Evolutionary conservation across 2,888 invertebrate genomes (phyloP).

Genomic region (Pterostichus madidus): DNA sequence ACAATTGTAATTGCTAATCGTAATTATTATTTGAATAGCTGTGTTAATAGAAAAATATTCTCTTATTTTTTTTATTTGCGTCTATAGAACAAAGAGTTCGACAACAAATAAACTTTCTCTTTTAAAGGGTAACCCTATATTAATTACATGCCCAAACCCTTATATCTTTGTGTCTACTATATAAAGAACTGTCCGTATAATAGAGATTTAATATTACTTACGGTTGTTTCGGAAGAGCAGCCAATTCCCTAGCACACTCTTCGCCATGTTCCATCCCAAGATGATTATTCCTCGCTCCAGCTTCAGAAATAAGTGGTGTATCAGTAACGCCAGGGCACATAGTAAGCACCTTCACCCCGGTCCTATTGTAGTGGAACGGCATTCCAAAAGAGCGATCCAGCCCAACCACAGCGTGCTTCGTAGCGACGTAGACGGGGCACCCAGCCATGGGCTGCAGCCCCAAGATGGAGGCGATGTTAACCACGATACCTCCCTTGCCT

Average conservation of each 20-base stretch:
- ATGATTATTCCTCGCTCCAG: constrained; percentile 31
- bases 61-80: too few relatives aligned
- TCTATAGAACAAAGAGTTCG: too few relatives aligned
- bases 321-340: constrained; percentile 77
- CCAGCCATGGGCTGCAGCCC: constrained; percentile 80
- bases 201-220: constrained; percentile 70
- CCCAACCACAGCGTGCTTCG: constrained; percentile 80
- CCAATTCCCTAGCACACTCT: constrained; percentile 72
- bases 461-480: constrained; percentile 84
- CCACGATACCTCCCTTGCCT: constrained; percentile 82
- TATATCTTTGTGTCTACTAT: too few relatives aligned
- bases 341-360: constrained; percentile 76
- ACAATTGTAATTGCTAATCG: too few relatives aligned
- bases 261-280: constrained; percentile 70
- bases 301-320: constrained; percentile 74
- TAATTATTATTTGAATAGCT: too few relatives aligned
- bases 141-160: too few relatives aligned
- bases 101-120: too few relatives aligned
- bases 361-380: constrained; percentile 69
- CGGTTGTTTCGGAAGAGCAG: constrained; percentile 74
- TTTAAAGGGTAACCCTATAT: too few relatives aligned
- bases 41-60: too few relatives aligned
- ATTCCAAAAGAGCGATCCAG: constrained; percentile 77
- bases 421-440: constrained; percentile 81
- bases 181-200: too few relatives aligned